A percentile compares a stretch with the other conserved stretches of the same genome.
These are phyloP conservation scores for Muscina levida DNA, from an alignment of 2,888 invertebrate genomes.

Conservation along the genomic window DNA sequence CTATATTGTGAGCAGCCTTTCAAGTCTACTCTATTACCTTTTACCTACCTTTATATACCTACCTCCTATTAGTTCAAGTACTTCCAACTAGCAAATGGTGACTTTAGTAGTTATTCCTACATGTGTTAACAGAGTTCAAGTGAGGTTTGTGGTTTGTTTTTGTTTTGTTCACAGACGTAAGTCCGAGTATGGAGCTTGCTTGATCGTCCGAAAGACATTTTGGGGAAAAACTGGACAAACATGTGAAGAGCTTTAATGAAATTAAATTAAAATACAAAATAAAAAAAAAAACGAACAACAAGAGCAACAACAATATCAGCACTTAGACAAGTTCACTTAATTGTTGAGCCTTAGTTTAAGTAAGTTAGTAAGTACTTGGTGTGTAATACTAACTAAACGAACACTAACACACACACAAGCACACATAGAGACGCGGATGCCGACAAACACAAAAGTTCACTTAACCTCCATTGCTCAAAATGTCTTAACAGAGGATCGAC, in stretches of 20 bases:
- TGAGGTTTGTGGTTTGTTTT: slow-evolving; percentile 34
- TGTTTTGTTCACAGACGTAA: neutral
- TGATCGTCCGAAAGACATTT: too few relatives aligned
- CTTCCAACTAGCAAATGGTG: slow-evolving; percentile 33
- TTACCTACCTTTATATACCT: neutral
- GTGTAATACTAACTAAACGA: slow-evolving; percentile 22
- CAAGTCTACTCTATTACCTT: neutral
- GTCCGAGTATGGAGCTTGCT: too few relatives aligned
- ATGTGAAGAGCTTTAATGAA: slow-evolving; percentile 38
- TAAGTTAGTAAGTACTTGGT: too few relatives aligned
- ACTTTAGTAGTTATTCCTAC: slow-evolving; percentile 24
- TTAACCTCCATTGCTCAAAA: slow-evolving; percentile 52
- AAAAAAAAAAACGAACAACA: slow-evolving; percentile 13
- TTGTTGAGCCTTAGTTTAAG: neutral
- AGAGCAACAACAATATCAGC: slow-evolving; percentile 16
- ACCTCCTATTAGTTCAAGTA: slow-evolving; percentile 2
- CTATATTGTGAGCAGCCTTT: too few relatives aligned
- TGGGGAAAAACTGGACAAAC: slow-evolving; percentile 39
- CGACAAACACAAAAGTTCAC: slow-evolving; percentile 40
- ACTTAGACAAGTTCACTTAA: neutral
- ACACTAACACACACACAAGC: slow-evolving; percentile 19
- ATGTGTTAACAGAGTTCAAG: slow-evolving; percentile 46
- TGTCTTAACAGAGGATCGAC: slow-evolving; percentile 21
- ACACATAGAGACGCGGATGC: neutral
- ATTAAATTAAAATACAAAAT: slow-evolving; percentile 18